These are phyloP conservation scores for Chromobotia macracanthus DNA, from an alignment of 2,797 vertebrate genomes.

Conservation along the genomic window DNA sequence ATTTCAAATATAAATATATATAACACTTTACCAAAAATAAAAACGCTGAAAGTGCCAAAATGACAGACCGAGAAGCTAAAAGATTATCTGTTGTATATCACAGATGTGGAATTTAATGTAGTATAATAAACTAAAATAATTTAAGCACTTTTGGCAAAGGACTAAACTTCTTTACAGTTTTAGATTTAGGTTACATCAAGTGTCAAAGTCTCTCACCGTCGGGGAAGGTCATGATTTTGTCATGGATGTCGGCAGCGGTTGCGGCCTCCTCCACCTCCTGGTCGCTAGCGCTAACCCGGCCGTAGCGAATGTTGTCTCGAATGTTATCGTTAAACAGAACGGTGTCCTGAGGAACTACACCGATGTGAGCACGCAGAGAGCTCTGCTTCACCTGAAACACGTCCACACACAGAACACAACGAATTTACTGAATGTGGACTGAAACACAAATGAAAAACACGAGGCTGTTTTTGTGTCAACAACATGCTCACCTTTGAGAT, in stretches of 20 bases:
- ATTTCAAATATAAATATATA: neutral
- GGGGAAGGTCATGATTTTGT: constrained; percentile 86
- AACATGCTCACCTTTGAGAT: constrained; percentile 82
- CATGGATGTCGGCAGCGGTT: constrained; percentile 88
- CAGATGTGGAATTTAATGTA: too few species aligned
- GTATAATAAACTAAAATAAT: too few species aligned
- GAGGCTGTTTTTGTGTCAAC: neutral
- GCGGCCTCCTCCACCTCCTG: constrained; percentile 91
- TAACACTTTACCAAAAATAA: neutral
- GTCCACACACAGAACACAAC: neutral
- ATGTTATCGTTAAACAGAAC: constrained; percentile 96
- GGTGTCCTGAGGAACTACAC: constrained; percentile 95
- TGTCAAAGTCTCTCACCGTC: constrained; percentile 78
- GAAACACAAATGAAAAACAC: neutral
- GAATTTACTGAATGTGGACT: neutral
- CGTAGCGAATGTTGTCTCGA: constrained; percentile 91
- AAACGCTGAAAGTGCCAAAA: too few species aligned
- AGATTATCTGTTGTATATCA: too few species aligned
- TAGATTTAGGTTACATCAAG: neutral
- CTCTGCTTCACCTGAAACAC: constrained; percentile 84
- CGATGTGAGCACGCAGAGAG: constrained; percentile 89
- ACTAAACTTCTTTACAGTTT: too few species aligned
- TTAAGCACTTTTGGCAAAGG: too few species aligned
- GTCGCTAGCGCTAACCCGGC: constrained; percentile 82
- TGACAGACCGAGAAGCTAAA: too few species aligned